Conservation (phyloP, 1,140 invertebrate species). For the Trinorchestia longiramus region DNA sequence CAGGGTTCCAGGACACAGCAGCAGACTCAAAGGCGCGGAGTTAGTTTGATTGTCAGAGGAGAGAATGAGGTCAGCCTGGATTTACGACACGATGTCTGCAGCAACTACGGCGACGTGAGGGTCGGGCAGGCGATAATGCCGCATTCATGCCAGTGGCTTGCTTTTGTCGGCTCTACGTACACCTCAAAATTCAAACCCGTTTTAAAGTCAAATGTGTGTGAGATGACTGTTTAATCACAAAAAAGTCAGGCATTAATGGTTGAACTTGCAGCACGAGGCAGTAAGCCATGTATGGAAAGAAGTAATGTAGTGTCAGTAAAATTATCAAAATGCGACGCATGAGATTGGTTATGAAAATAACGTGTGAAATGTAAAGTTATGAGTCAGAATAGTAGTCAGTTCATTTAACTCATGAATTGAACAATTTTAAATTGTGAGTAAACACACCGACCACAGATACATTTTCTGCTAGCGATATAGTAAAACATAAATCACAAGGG, state of each 20-base stretch:
- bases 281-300: not conserved
- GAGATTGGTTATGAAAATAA: not conserved
- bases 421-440: not conserved
- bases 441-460: not conserved
- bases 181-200: not conserved
- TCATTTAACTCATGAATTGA: not conserved
- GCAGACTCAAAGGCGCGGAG: not conserved
- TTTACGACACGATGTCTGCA: not conserved
- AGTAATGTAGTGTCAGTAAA: not conserved
- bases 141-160: not conserved
- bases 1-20: not conserved
- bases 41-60: not conserved
- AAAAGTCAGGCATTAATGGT: not conserved
- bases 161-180: not conserved
- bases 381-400: not conserved
- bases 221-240: not conserved
- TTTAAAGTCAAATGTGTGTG: not conserved
- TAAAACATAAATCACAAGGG: not conserved
- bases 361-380: not conserved
- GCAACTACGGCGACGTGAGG: not conserved
- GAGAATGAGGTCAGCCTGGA: not conserved
- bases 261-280: not conserved
- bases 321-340: not conserved
- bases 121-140: not conserved
- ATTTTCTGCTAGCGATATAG: not conserved